These are phyloP conservation scores for Nemoura dubitans DNA, from an alignment of 2,888 invertebrate genomes.

Conservation along the genomic window DNA sequence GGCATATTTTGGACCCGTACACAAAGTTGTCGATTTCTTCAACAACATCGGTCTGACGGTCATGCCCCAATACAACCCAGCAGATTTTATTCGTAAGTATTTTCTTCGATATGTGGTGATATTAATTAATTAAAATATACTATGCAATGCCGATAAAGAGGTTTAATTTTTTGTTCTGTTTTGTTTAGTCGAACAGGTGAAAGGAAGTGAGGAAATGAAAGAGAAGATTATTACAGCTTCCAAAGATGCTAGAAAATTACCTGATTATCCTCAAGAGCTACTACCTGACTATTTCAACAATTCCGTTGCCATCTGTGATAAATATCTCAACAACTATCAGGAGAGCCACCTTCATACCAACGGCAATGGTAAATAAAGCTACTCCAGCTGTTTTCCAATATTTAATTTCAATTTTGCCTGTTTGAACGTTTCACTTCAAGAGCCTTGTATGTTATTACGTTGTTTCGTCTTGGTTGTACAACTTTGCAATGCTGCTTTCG, in stretches of 20 bases:
- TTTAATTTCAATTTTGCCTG: conserved; percentile 39
- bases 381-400: neutral
- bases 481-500: conserved; percentile 8
- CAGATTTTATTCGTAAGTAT: conserved; percentile 81
- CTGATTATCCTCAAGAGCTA: conserved; percentile 68
- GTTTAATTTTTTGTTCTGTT: neutral
- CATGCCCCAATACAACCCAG: conserved; percentile 82
- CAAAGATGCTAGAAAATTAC: conserved; percentile 67
- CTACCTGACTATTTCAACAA: conserved; percentile 55
- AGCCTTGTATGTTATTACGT: neutral
- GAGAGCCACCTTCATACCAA: conserved; percentile 55
- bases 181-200: conserved; percentile 77
- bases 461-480: neutral
- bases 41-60: conserved; percentile 74
- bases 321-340: conserved; percentile 56
- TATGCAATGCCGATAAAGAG: neutral
- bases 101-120: no score
- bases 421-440: conserved; percentile 9
- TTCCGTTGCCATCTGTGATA: conserved; percentile 55
- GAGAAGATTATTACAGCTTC: conserved; percentile 75
- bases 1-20: conserved; percentile 79
- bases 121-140: no score
- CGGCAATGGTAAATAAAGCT: conserved; percentile 51
- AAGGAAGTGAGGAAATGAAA: conserved; percentile 72
- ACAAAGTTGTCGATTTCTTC: conserved; percentile 77